Evolutionary conservation across 2,888 invertebrate species (phyloP), one percentile per base, ranked within the genome.

Genomic region (Brachyptera putata): DNA sequence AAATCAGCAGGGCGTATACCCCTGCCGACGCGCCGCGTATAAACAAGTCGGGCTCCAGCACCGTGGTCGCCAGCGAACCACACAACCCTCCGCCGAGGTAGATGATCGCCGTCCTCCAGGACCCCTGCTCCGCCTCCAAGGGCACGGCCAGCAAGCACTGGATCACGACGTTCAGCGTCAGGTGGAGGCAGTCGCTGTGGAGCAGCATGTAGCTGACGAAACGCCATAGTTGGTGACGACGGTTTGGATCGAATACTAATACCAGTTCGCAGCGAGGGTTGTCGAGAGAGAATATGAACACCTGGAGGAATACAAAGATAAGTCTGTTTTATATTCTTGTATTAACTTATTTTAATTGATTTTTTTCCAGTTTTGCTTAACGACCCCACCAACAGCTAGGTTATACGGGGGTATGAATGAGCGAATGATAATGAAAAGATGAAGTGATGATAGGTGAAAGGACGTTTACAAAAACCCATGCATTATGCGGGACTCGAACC

Each of bases 1-100:
- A 91, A 56, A 90, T 87, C 63, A 95, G 81, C 66, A 95, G 77
- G 22, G 92, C 89, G 74, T 94, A 95, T 58, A 94, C 91, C 5
- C 94, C 95, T 1, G 91, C 94, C 0, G 93, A 93, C 36, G 94
- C 90, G 18, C 95, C 95, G 50, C 92, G 86, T 67, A 95, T 82
- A 69, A 84, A 83, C 62, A 89, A 84, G 62, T 78, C 77, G 24
- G 89, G 88, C 73, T 89, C 87, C 69, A 89, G 79, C 59, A 86
- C 83, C 24, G 86, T 85, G 1, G 88, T 87, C 46, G 87, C 88
- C 63, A 91, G 76, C 30, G 90, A 72, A 46, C 75, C 75, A 55
- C 85, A 86, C 46, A 85, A 76, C 64, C 90, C 88, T 21, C 93
- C 92, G 9, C 84, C 81, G 66, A 83, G 70, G 78, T 94, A 94